phyloP scores from a whole-genome alignment of 2,888 invertebrate species.

The Apamea sordens region DNA sequence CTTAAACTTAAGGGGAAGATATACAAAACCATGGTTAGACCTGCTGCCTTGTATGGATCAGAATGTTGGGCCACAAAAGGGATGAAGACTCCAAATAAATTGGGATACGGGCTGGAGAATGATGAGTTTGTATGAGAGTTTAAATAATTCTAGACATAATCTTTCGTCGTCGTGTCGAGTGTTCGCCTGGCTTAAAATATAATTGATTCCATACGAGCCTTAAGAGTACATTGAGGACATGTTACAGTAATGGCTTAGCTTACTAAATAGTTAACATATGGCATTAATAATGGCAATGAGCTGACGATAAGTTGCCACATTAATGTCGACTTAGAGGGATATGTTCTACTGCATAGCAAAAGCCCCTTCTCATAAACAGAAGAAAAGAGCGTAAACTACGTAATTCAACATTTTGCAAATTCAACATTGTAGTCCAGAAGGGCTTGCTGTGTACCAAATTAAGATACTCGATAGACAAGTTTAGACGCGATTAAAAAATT shows the following conservation, averaged over 20 bases:
- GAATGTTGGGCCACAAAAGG: too few species aligned
- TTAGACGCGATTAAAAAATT: too few species aligned
- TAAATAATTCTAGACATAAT: not conserved
- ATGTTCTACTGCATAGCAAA: not conserved
- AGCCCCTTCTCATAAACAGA: too few species aligned
- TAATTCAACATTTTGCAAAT: too few species aligned
- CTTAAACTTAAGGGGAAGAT: too few species aligned
- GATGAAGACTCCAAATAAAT: too few species aligned
- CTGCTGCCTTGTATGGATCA: too few species aligned
- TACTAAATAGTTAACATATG: constrained; percentile 29
- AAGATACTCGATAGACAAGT: too few species aligned
- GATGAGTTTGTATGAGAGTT: not conserved
- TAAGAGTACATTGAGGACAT: constrained; percentile 37
- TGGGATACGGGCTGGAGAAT: too few species aligned
- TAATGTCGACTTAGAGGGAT: not conserved
- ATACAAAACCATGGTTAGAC: too few species aligned
- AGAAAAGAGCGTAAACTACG: not conserved
- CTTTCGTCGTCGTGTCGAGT: not conserved
- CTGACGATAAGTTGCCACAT: constrained; percentile 1
- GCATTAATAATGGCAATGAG: constrained; percentile 1
- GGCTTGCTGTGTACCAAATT: not conserved
- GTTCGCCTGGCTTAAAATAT: not conserved
- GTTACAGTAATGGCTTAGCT: not conserved
- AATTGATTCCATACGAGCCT: constrained; percentile 20
- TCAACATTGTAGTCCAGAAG: too few species aligned